Evolutionary conservation across 2,888 invertebrate species (phyloP).

Genomic region (Synergus gifuensis): DNA sequence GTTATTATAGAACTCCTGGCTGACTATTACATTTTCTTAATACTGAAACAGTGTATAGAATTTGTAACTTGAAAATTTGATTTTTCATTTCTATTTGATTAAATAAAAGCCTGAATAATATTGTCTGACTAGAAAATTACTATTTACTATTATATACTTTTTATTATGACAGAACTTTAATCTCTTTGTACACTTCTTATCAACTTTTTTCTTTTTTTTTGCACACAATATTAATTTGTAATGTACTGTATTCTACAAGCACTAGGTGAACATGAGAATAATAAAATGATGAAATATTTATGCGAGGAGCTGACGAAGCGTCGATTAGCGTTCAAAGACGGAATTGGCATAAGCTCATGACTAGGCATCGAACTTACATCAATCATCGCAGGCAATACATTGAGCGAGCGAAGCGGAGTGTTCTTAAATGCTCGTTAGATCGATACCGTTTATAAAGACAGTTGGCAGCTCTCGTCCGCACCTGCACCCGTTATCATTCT

Average conservation of each 20-base stretch:
- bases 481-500: conserved; percentile 53
- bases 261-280: not conserved
- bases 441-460: conserved; percentile 49
- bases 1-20: not conserved
- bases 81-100: not conserved
- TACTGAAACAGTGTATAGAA: no score
- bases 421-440: conserved; percentile 57
- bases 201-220: no score
- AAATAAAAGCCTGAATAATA: not conserved
- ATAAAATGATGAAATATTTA: not conserved
- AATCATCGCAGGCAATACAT: conserved; percentile 23
- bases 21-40: not conserved
- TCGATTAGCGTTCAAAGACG: not conserved
- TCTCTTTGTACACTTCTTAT: no score
- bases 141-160: not conserved
- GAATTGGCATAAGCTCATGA: conserved; percentile 12
- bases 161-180: no score
- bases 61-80: not conserved
- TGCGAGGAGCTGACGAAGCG: not conserved
- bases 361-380: conserved; percentile 24
- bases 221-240: not conserved
- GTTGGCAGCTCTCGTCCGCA: conserved; percentile 47
- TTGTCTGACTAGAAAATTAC: not conserved
- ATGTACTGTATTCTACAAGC: not conserved
- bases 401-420: conserved; percentile 9